phyloP scores from a whole-genome alignment of 2,113 vertebrate genomes.

The Riparia riparia region DNA sequence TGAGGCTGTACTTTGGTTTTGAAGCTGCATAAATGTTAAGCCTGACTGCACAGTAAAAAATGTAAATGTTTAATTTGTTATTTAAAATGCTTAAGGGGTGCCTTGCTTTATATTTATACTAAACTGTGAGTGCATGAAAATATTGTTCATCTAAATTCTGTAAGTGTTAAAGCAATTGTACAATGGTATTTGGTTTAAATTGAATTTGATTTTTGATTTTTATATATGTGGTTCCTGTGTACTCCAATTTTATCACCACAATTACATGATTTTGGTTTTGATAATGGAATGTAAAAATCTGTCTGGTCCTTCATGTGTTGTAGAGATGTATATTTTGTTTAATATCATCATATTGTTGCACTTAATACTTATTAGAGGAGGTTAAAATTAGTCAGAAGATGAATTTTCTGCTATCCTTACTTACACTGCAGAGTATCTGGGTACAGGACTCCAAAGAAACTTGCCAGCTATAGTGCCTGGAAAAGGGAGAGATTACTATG shows the following conservation, averaged over 20 bases:
- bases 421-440: background rate
- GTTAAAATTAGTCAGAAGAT: background rate
- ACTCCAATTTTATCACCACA: conserved; percentile 58
- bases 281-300: background rate
- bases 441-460: background rate
- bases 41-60: conserved; percentile 85
- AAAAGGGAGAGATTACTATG: background rate
- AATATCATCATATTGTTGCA: background rate
- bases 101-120: conserved; percentile 85
- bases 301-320: background rate
- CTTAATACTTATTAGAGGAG: background rate
- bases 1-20: conserved; percentile 84
- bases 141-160: conserved; percentile 79
- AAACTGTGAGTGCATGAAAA: conserved; percentile 79
- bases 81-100: conserved; percentile 84
- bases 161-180: conserved; percentile 63
- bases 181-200: conserved; percentile 67
- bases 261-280: conserved; percentile 45
- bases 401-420: background rate
- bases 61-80: conserved; percentile 88
- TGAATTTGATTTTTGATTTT: conserved; percentile 76
- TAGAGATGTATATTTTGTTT: conserved; percentile 20
- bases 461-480: background rate
- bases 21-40: conserved; percentile 87
- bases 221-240: conserved; percentile 42